Evolutionary conservation across 1,140 invertebrate species (phyloP), one percentile per base, ranked within the genome.

Genomic region (Drosophila navojoa): DNA sequence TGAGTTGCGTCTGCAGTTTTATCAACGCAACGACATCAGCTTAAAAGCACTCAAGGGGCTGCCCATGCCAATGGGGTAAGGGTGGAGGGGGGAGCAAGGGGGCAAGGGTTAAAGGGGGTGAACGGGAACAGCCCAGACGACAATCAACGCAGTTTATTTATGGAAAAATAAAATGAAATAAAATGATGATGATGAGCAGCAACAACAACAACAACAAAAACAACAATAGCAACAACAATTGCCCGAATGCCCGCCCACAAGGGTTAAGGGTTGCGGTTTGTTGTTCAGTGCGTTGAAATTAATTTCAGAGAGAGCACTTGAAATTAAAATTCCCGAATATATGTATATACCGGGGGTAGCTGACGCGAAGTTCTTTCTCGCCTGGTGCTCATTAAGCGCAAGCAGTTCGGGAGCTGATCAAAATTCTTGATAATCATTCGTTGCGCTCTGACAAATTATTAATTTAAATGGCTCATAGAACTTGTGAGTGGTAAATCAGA

Each of bases 111-210:
- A 79, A 68, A 57, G 45, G 38, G 32, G 66, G 32, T 11, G 35
- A 38, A 38, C 35, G 35, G 35, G 35, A 9, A 29, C 40, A 53
- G 50, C 58, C 64, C 62, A 80, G 84, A 87, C 82, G 76, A 87
- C 84, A 87, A 87, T 87, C 84, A 87, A 84, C 84, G 84, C 79
- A 89, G 84, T 87, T 89, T 87, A 87, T 87, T 87, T 87, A 87
- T 87, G 84, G 80, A 87, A 87, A 87, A 87, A 87, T 87, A 89
- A 87, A 87, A 87, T 87, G 84, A 89, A 89, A 87, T 87, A 89
- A 87, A 87, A 89, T 87, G 84, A 87, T 69, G 84, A 87, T 89
- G 82, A 87, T 82, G 82, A 87, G 84, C 76, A 86, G 62, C 73
- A 81, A 77, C 57, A 66, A 27, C 50, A 60, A 50, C 50, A 63